These are phyloP conservation scores for Chrysochloris asiatica DNA, from an alignment of 2,113 vertebrate genomes.

Conservation along the genomic window DNA sequence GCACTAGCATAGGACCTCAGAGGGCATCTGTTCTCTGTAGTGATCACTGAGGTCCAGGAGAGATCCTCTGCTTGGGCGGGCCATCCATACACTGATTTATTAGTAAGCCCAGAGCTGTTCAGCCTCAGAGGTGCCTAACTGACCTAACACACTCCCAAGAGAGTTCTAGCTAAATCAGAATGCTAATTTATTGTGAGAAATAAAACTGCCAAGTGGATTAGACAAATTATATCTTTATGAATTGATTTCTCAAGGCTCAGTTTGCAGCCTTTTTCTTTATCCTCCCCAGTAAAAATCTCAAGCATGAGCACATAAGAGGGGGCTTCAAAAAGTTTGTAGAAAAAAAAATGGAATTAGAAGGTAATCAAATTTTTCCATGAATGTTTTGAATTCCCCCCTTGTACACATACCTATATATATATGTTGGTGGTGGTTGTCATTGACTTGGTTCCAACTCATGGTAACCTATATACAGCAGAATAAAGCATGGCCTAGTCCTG, in stretches of 20 bases:
- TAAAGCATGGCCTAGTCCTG: background rate
- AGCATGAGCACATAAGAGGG: background rate
- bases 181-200: conserved; percentile 40
- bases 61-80: background rate
- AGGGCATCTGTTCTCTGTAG: background rate
- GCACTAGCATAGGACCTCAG: fast-evolving
- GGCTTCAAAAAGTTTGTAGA: too few species aligned
- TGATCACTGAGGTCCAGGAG: background rate
- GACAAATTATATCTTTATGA: conserved; percentile 43
- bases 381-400: too few species aligned
- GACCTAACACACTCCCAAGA: background rate
- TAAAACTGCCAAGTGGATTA: background rate
- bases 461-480: background rate
- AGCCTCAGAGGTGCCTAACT: background rate
- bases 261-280: background rate
- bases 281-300: background rate
- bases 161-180: conserved; percentile 38
- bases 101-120: background rate
- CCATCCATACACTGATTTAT: background rate
- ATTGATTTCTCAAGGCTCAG: background rate
- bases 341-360: too few species aligned
- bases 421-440: background rate
- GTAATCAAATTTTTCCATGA: too few species aligned
- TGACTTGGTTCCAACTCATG: background rate
- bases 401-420: too few species aligned